Evolutionary conservation across 1,140 invertebrate genomes (phyloP), one percentile per base, ranked within the genome.

Genomic region (Pachypeltis micranthus): DNA sequence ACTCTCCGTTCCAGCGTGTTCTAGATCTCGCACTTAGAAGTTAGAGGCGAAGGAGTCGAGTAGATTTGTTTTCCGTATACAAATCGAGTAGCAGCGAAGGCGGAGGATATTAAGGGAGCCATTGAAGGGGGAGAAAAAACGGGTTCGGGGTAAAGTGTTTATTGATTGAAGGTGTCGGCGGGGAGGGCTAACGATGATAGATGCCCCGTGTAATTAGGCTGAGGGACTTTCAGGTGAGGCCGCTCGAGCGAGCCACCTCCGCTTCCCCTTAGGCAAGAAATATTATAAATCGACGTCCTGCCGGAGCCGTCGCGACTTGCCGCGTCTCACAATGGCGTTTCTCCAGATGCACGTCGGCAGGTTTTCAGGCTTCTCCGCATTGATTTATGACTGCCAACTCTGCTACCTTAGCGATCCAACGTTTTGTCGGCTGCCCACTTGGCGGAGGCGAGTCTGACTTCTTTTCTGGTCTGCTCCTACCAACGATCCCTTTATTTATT

Each of bases 81-180:
- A n/a, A n/a, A n/a, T n/a, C n/a, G n/a, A n/a, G n/a, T n/a, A n/a
- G n/a, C n/a, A n/a, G n/a, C n/a, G n/a, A n/a, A n/a, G n/a, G 57
- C 1, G 54, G 31, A 16, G 16, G 16, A 39, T 39, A 39, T 39
- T 39, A 39, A 39, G 31, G 31, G 7, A 39, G 31, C 31, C 16
- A 10, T 56, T 56, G 24, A 47, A 47, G 44, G 24, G 24, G 44
- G 44, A 10, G 26, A 56, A 56, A 56, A 56, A 24, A 56, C 25
- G 54, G 19, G 19, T 16, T 56, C 16, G 25, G 54, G 54, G 54
- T 56, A 56, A 56, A 56, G 54, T 56, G 54, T 56, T 56, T 56
- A 56, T 56, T 56, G 54, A 56, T 56, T 56, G 54, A 56, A 56
- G 54, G 54, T 56, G 54, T 56, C 54, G 54, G 54, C 54, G 26